Percentiles rank a stretch among this genome's conserved stretches.
These are phyloP conservation scores for Phylloscopus trochiloides DNA, from an alignment of 2,113 vertebrate species.

Conservation along the genomic window DNA sequence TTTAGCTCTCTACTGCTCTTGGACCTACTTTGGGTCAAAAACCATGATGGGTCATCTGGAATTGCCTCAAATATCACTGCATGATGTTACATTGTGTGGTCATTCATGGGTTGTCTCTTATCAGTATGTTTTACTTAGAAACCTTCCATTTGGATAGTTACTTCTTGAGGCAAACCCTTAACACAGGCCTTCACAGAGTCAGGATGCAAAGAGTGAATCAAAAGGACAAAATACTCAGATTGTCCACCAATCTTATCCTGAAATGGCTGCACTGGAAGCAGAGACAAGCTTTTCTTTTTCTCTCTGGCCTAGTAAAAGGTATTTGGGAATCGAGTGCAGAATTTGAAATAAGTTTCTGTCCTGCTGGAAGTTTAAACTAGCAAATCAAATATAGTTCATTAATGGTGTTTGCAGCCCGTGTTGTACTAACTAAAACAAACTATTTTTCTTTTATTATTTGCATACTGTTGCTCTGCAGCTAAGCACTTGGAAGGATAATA, in stretches of 20 bases:
- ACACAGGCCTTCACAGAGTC: neutral
- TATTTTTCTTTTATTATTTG: conserved; percentile 20
- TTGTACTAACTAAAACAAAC: neutral
- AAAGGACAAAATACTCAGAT: neutral
- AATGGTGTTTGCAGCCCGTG: neutral
- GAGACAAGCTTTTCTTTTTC: neutral
- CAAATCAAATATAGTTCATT: neutral
- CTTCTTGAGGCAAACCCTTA: neutral
- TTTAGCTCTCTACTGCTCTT: neutral
- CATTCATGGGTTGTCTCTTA: neutral
- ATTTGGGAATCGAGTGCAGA: neutral
- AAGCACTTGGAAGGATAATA: neutral
- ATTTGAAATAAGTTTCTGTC: neutral
- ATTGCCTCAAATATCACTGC: neutral
- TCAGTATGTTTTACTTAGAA: neutral
- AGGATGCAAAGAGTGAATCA: neutral
- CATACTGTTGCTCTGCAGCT: neutral
- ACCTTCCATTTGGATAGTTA: neutral
- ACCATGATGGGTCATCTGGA: neutral
- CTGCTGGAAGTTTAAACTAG: neutral
- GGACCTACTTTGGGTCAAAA: neutral
- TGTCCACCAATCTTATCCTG: neutral
- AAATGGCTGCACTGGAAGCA: neutral
- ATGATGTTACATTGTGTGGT: too few species aligned
- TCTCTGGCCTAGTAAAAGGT: neutral